These are phyloP conservation scores for Heliconius hortense DNA, from an alignment of 2,888 invertebrate genomes.

Conservation along the genomic window DNA sequence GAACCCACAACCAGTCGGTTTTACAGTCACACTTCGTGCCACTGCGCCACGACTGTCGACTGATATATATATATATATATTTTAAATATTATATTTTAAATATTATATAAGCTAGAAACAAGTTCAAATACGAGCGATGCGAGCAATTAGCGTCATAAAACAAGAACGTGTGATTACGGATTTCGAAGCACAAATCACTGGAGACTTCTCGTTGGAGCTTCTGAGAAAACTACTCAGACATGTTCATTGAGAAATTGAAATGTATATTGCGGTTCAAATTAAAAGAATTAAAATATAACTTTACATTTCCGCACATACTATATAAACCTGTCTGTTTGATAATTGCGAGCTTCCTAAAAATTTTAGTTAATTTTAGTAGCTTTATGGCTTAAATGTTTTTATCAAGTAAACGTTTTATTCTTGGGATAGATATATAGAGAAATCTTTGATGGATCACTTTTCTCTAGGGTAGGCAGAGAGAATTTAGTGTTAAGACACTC, in stretches of 20 bases:
- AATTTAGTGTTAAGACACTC: no score
- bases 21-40: no score
- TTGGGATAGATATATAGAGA: no score
- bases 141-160: slow-evolving; percentile 32
- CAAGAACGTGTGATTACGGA: slow-evolving; percentile 33
- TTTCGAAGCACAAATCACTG: slow-evolving; percentile 33
- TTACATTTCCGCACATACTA: not conserved
- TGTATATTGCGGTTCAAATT: not conserved
- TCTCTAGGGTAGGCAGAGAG: no score
- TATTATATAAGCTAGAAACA: not conserved
- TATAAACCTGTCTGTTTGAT: not conserved
- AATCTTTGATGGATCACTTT: no score
- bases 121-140: slow-evolving; percentile 12
- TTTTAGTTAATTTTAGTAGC: not conserved
- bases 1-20: no score
- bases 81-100: no score
- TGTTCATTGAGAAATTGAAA: slow-evolving; percentile 29
- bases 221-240: slow-evolving; percentile 30
- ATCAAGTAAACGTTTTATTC: no score
- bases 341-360: not conserved
- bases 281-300: slow-evolving; percentile 3
- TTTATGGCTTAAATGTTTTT: not conserved
- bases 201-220: slow-evolving; percentile 27
- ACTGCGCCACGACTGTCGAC: no score
- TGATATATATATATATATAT: no score